Percentiles rank a stretch among this genome's conserved stretches.
Evolutionary conservation across 2,797 vertebrate genomes (phyloP).

Genomic region (Sorex maritimensis): DNA sequence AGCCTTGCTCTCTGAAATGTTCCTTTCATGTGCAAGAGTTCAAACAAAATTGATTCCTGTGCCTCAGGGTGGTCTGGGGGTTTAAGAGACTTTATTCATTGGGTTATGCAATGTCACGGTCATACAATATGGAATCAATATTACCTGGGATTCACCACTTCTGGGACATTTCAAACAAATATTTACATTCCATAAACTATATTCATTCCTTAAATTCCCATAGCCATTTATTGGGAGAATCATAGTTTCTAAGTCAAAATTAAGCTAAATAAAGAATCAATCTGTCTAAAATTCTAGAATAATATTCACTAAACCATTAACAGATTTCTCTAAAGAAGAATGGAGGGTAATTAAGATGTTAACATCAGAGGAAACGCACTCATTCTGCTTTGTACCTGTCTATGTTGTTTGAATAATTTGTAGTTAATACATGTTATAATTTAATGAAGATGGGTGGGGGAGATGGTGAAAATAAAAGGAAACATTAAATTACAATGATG

Average conservation of each 20-base stretch:
- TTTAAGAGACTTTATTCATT: background rate
- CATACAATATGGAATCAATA: background rate
- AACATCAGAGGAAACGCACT: background rate
- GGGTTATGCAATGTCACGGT: background rate
- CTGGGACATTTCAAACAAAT: conserved; percentile 23
- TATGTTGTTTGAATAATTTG: conserved; percentile 21
- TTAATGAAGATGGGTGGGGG: conserved; percentile 43
- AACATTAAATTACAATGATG: conserved; percentile 13
- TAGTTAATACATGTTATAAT: conserved; percentile 3
- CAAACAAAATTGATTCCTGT: background rate
- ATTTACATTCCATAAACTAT: background rate
- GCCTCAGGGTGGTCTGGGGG: background rate
- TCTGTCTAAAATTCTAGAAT: background rate
- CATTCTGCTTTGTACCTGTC: conserved; percentile 31
- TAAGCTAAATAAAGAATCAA: conserved; percentile 43
- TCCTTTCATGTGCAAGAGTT: background rate
- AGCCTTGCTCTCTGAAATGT: background rate
- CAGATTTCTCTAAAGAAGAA: background rate
- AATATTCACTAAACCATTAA: conserved; percentile 21
- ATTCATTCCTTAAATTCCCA: background rate
- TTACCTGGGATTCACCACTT: background rate
- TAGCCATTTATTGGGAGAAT: background rate
- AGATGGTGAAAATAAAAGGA: conserved; percentile 33
- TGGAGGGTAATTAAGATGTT: background rate
- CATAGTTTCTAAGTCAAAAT: background rate